These are phyloP conservation scores for Drosophila navojoa DNA, from an alignment of 1,140 invertebrate genomes.

Conservation along the genomic window DNA sequence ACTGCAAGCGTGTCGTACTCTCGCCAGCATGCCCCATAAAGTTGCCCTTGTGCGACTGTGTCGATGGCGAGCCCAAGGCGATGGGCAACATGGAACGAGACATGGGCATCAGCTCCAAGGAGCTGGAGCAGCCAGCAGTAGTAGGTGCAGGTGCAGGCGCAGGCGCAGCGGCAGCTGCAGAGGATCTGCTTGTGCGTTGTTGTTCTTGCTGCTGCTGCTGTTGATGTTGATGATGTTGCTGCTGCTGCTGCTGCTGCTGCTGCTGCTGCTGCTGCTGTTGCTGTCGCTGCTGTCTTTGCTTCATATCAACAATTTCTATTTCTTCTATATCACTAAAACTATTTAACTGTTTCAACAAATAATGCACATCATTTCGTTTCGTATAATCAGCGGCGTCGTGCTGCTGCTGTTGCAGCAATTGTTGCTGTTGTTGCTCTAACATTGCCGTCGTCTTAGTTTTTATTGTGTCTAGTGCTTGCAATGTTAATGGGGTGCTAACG, in stretches of 20 bases:
- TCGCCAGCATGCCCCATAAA: constrained; percentile 33
- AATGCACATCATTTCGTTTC: constrained; percentile 84
- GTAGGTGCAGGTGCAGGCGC: constrained; percentile 20
- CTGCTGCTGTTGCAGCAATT: constrained; percentile 22
- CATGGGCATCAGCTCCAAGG: constrained; percentile 56
- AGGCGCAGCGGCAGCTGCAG: constrained; percentile 9
- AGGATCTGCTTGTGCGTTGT: constrained; percentile 29
- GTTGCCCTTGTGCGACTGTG: constrained; percentile 72
- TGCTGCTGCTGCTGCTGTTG: constrained; percentile 44
- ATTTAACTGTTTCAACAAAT: constrained; percentile 84
- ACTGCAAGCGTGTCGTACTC: constrained; percentile 65
- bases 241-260: constrained; percentile 12
- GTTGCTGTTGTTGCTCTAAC: constrained; percentile 45
- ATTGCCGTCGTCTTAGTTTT: constrained; percentile 46
- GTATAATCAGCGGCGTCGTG: constrained; percentile 79
- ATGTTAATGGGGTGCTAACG: constrained; percentile 78
- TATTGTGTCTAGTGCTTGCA: constrained; percentile 64
- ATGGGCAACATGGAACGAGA: constrained; percentile 55
- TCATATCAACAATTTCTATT: constrained; percentile 84
- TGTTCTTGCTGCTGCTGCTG: constrained; percentile 10
- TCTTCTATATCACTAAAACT: constrained; percentile 84
- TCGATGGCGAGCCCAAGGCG: constrained; percentile 58
- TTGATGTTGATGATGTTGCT: neutral
- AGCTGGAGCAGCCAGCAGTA: constrained; percentile 48
- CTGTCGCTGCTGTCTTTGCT: constrained; percentile 76